A percentile compares a stretch with the other conserved stretches of the same genome.
phyloP scores from a whole-genome alignment of 2,888 invertebrate genomes.

The Plebejus anna region DNA sequence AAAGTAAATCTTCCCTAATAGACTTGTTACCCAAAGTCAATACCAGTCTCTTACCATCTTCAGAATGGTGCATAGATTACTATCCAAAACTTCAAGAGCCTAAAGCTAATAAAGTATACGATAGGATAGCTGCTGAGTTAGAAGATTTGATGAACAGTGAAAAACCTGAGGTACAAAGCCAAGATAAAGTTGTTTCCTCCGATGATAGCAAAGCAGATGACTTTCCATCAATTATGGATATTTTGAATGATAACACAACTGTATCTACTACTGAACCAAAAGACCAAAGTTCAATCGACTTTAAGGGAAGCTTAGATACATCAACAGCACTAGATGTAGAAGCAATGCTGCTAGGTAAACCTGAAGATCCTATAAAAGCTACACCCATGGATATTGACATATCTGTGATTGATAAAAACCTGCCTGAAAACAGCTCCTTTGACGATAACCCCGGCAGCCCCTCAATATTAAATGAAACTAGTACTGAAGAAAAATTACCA shows the following conservation, averaged over 20 bases:
- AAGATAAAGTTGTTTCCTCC: slow-evolving; percentile 34
- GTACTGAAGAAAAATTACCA: slow-evolving; percentile 61
- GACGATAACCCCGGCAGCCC: slow-evolving; percentile 62
- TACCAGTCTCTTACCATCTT: slow-evolving; percentile 60
- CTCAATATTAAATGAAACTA: slow-evolving; percentile 68
- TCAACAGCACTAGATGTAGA: slow-evolving; percentile 59
- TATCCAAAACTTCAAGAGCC: slow-evolving; percentile 66
- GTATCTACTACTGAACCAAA: slow-evolving; percentile 50
- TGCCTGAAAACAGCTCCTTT: slow-evolving; percentile 36
- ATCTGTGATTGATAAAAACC: slow-evolving; percentile 41
- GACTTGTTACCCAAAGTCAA: slow-evolving; percentile 59
- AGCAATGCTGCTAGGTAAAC: slow-evolving; percentile 68
- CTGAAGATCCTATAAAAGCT: slow-evolving; percentile 44
- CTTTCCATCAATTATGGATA: slow-evolving; percentile 75
- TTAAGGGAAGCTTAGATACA: slow-evolving; percentile 59
- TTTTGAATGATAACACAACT: slow-evolving; percentile 56
- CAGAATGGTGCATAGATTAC: slow-evolving; percentile 71
- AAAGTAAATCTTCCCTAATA: slow-evolving; percentile 51
- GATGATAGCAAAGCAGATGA: slow-evolving; percentile 55
- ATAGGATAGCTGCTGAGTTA: slow-evolving; percentile 72
- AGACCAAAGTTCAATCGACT: slow-evolving; percentile 52
- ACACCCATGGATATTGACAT: slow-evolving; percentile 59
- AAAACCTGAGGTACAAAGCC: slow-evolving; percentile 47
- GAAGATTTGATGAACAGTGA: slow-evolving; percentile 74
- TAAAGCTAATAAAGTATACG: slow-evolving; percentile 73